Base-by-base conservation (phyloP, 2,113 vertebrate species). In the Tetrax tetrax region DNA sequence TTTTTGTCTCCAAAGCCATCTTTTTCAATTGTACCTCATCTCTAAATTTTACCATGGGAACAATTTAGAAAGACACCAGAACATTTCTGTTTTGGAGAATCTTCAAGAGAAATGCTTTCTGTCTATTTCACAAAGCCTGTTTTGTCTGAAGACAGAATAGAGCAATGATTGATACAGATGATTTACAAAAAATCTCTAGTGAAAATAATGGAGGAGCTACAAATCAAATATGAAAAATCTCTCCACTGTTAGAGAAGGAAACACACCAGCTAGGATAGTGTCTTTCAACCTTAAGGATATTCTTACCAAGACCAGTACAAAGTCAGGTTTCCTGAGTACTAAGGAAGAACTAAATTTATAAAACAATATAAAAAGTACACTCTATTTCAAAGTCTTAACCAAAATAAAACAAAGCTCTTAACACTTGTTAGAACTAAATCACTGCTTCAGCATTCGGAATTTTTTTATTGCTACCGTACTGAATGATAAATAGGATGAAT, bases 251-350 rank as follows among this genome's bases (percentile, higher is more conserved):
- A 69, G 35, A 90, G 48, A 85, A 87, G 28, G 33, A 82, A 91
- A 83, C 17, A 59, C 16, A 85, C 12, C 74, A 95, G 81, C 59
- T 45, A 47, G 22, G 10, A 7, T 8, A 87, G 74, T 74, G 60
- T 45, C 93, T 93, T 95, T 95, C 90, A 96, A 90, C 89, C 78
- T 94, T 89, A 94, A 82, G 71, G 53, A 65, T 47, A 80, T 37
- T 70, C 27, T 87, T 61, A 72, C 13, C 15, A 76, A 80, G 5
- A 91, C 7, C 1, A 2, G 14, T 48, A 83, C 14, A 66, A 56
- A 79, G 37, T 54, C 60, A 89, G 29, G 64, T 41, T 76, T 63
- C 31, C 48, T 20, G 53, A 79, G 28, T 74, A 50, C 17, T 47
- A 78, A 14, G 19, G 38, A 89, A 79, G 19, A 94, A 50, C 31